Conservation (phyloP, 2,797 vertebrate species). For the Ambastaia sidthimunki region DNA sequence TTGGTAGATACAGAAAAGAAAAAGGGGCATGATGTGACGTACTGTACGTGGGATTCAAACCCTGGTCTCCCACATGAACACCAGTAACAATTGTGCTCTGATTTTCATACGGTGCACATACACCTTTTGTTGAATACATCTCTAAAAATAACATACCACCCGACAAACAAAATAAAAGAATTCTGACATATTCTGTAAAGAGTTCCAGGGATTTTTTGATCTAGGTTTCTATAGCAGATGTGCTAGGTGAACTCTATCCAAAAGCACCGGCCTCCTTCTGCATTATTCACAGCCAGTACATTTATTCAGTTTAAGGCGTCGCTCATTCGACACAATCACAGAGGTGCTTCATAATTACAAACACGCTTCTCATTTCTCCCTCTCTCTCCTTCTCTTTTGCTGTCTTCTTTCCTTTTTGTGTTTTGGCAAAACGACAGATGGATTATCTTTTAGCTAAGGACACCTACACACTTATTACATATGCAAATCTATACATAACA, state of each 20-base stretch:
- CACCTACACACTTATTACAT: conserved; percentile 32
- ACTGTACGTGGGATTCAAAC: too few species aligned
- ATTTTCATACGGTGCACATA: not conserved
- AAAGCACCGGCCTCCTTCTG: conserved; percentile 50
- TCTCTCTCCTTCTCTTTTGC: not conserved
- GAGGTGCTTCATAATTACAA: conserved; percentile 68
- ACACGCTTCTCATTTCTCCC: conserved; percentile 50
- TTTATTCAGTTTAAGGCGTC: conserved; percentile 69
- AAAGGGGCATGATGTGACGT: too few species aligned
- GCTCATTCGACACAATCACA: conserved; percentile 41
- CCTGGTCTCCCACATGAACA: too few species aligned
- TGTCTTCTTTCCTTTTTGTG: not conserved
- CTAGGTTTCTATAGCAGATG: conserved; percentile 68
- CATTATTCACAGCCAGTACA: conserved; percentile 67
- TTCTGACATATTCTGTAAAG: conserved; percentile 19
- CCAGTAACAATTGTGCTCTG: too few species aligned
- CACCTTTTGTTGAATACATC: not conserved
- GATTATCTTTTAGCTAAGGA: conserved; percentile 37
- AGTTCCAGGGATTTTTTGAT: conserved; percentile 50
- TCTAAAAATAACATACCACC: not conserved
- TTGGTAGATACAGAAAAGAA: too few species aligned
- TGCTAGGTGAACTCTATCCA: conserved; percentile 65
- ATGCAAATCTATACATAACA: conserved; percentile 30
- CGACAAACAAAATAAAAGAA: not conserved
- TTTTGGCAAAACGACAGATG: not conserved